Conservation (phyloP, 2,113 vertebrate species). For the Acanthochromis polyacanthus region DNA sequence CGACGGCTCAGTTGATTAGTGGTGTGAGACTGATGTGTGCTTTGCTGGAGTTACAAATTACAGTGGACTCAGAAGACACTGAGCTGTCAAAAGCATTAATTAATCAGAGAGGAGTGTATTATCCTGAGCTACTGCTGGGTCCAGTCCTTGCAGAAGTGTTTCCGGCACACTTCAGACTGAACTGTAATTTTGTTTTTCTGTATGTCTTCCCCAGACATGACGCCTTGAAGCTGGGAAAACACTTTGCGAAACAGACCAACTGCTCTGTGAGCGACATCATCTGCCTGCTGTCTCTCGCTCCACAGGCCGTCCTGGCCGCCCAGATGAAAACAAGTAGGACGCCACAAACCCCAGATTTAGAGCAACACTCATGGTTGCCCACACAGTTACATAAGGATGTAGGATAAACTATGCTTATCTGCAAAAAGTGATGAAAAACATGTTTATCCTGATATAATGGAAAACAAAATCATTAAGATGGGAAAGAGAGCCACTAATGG, state of each 20-base stretch:
- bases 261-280: slow-evolving; percentile 79
- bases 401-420: slow-evolving; percentile 28
- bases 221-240: slow-evolving; percentile 82
- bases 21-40: not conserved
- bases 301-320: slow-evolving; percentile 78
- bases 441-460: slow-evolving; percentile 4
- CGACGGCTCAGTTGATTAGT: not conserved
- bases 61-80: not conserved
- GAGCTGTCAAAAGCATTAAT: not conserved
- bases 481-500: slow-evolving; percentile 18
- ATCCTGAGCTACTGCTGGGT: not conserved
- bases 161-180: not conserved
- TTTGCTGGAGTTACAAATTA: not conserved
- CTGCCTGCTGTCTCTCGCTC: slow-evolving; percentile 82
- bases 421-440: slow-evolving; percentile 36
- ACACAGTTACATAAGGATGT: slow-evolving; percentile 55
- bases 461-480: slow-evolving; percentile 26
- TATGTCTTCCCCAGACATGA: slow-evolving; percentile 71
- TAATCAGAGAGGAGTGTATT: not conserved
- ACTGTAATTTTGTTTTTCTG: not conserved
- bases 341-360: slow-evolving; percentile 39
- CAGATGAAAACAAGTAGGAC: slow-evolving; percentile 84
- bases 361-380: slow-evolving; percentile 46
- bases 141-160: not conserved
- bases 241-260: slow-evolving; percentile 81